These are phyloP conservation scores for Ellobius talpinus DNA, from an alignment of 2,113 vertebrate genomes.

Conservation along the genomic window DNA sequence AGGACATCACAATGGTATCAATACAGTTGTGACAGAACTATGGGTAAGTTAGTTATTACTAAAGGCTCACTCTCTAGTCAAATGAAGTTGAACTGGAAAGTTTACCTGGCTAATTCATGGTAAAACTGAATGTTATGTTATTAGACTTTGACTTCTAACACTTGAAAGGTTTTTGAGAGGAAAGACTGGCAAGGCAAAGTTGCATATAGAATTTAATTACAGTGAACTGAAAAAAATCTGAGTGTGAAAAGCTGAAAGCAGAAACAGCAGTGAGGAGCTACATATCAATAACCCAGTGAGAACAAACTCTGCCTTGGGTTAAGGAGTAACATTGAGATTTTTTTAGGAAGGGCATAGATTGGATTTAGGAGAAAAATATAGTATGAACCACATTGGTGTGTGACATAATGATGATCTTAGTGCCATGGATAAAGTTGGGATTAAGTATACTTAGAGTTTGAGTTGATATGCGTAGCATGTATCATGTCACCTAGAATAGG, in stretches of 20 bases:
- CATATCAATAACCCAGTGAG: not conserved
- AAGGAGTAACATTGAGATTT: not conserved
- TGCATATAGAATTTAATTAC: not conserved
- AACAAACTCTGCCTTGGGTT: not conserved
- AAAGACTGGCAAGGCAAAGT: not conserved
- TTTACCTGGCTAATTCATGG: not conserved
- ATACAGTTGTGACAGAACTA: not conserved
- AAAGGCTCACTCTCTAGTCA: not conserved
- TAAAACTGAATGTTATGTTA: not conserved
- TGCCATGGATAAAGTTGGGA: not conserved
- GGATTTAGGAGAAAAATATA: not conserved
- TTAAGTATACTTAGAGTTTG: not conserved
- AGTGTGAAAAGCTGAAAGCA: not conserved
- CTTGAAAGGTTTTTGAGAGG: not conserved
- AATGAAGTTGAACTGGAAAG: not conserved
- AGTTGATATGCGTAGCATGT: not conserved
- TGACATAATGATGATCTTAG: constrained; percentile 16
- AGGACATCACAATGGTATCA: not conserved
- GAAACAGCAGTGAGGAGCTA: not conserved
- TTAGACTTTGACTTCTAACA: not conserved
- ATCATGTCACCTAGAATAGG: not conserved
- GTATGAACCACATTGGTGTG: not conserved
- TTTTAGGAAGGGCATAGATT: not conserved
- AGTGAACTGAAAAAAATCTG: not conserved
- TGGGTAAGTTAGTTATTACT: not conserved